These are phyloP conservation scores for Cotesia congregata DNA, from an alignment of 2,888 invertebrate genomes.

Conservation along the genomic window DNA sequence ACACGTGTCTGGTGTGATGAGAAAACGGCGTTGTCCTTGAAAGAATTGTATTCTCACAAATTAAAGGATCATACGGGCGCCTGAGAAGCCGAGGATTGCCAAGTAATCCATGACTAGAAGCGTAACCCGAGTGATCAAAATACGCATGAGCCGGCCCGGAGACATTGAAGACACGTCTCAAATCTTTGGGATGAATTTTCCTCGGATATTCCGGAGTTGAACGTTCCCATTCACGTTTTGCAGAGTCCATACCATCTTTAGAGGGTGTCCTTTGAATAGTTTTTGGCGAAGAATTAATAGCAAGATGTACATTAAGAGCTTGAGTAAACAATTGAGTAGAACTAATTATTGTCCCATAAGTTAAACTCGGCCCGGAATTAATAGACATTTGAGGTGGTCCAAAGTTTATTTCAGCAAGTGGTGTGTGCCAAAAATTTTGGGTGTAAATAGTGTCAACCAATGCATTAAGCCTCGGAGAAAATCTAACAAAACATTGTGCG, in stretches of 20 bases:
- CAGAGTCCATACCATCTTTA: constrained; percentile 61
- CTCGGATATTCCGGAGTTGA: constrained; percentile 63
- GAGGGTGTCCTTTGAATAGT: constrained; percentile 39
- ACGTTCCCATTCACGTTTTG: constrained; percentile 66
- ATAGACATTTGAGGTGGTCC: constrained; percentile 69
- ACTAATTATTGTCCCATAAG: constrained; percentile 66
- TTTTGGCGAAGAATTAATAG: neutral
- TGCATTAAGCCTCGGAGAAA: constrained; percentile 64
- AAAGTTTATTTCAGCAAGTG: constrained; percentile 68
- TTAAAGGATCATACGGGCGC: constrained; percentile 67
- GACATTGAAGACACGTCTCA: constrained; percentile 60
- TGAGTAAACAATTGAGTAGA: constrained; percentile 67
- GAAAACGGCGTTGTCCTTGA: constrained; percentile 65
- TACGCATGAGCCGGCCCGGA: constrained; percentile 42
- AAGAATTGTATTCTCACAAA: constrained; percentile 67
- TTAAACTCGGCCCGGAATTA: constrained; percentile 63
- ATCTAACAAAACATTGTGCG: constrained; percentile 64
- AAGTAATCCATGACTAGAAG: constrained; percentile 61
- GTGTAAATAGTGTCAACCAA: constrained; percentile 66
- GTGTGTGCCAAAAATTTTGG: constrained; percentile 67
- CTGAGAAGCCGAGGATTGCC: constrained; percentile 64
- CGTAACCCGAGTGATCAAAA: constrained; percentile 57
- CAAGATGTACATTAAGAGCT: constrained; percentile 60
- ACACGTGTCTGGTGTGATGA: constrained; percentile 56
- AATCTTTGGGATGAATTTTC: constrained; percentile 62